Percentiles rank a stretch among this genome's conserved stretches.
Evolutionary conservation across 2,888 invertebrate genomes (phyloP).

Genomic region (Petrophora chlorosata): DNA sequence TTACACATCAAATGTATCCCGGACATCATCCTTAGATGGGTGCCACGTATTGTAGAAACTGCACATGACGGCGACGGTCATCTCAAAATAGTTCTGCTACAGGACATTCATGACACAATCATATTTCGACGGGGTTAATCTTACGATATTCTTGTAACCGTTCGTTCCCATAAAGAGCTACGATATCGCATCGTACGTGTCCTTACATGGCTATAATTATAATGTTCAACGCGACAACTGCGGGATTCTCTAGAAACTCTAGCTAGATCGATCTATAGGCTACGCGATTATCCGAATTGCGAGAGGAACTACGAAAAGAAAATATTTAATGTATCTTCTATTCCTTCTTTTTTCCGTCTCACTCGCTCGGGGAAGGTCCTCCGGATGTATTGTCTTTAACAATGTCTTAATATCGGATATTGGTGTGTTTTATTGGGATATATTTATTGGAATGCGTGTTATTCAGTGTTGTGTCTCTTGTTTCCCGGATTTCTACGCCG

Average conservation of each 20-base stretch:
- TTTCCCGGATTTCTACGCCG: not conserved
- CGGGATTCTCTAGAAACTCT: constrained; percentile 35
- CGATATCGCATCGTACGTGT: not conserved
- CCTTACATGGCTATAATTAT: not conserved
- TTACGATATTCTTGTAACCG: too few relatives aligned
- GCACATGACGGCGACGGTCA: too few relatives aligned
- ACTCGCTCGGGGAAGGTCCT: constrained; percentile 33
- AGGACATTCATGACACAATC: too few relatives aligned
- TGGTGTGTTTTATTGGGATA: constrained; percentile 35
- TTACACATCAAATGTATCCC: too few relatives aligned
- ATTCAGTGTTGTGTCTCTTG: constrained; percentile 14
- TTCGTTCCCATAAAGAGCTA: too few relatives aligned
- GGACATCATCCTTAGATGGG: too few relatives aligned
- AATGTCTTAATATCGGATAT: constrained; percentile 43
- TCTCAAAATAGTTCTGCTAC: too few relatives aligned
- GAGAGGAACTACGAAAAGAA: constrained; percentile 34
- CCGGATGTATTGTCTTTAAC: constrained; percentile 39
- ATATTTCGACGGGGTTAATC: too few relatives aligned
- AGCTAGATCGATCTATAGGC: constrained; percentile 29
- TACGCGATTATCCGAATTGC: constrained; percentile 15
- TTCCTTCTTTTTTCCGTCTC: too few relatives aligned
- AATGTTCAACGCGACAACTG: constrained; percentile 26
- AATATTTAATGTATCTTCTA: too few relatives aligned
- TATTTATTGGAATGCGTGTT: constrained; percentile 35
- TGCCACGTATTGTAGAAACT: too few relatives aligned